phyloP scores from a whole-genome alignment of 2,888 invertebrate species.

The Cybosia mesomella region DNA sequence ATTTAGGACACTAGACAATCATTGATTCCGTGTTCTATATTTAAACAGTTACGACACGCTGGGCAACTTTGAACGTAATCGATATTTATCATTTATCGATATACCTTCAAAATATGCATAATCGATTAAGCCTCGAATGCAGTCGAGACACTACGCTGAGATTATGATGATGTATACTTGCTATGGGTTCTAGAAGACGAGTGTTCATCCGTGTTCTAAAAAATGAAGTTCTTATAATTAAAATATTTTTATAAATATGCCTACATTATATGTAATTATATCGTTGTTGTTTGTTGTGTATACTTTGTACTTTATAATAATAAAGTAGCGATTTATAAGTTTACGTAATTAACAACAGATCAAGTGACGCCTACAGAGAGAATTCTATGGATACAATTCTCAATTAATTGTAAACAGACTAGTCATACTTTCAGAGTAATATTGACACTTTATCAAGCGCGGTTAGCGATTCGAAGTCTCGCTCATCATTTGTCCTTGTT shows the following conservation, averaged over 20 bases:
- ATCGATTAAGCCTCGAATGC: too few species aligned
- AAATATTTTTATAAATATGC: too few species aligned
- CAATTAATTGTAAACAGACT: slow-evolving; percentile 7
- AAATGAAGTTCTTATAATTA: too few species aligned
- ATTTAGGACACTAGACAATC: slow-evolving; percentile 65
- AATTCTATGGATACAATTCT: neutral
- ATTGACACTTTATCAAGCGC: slow-evolving; percentile 7
- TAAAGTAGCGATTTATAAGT: neutral
- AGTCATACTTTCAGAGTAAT: slow-evolving; percentile 15
- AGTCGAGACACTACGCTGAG: too few species aligned
- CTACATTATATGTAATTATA: too few species aligned
- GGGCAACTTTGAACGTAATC: slow-evolving; percentile 34
- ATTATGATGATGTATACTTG: too few species aligned
- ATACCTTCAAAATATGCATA: neutral
- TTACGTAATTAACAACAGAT: neutral
- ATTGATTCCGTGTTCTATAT: slow-evolving; percentile 55
- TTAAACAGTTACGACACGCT: slow-evolving; percentile 39
- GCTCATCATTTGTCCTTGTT: slow-evolving; percentile 30
- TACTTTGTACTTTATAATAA: too few species aligned
- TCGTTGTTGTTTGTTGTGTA: too few species aligned
- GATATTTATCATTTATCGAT: slow-evolving; percentile 9
- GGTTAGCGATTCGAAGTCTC: slow-evolving; percentile 22
- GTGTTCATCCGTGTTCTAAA: too few species aligned
- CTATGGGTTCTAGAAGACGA: too few species aligned
- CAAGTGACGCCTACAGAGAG: neutral